These are phyloP conservation scores for Erynnis tages DNA, from an alignment of 2,888 invertebrate genomes.

Conservation along the genomic window DNA sequence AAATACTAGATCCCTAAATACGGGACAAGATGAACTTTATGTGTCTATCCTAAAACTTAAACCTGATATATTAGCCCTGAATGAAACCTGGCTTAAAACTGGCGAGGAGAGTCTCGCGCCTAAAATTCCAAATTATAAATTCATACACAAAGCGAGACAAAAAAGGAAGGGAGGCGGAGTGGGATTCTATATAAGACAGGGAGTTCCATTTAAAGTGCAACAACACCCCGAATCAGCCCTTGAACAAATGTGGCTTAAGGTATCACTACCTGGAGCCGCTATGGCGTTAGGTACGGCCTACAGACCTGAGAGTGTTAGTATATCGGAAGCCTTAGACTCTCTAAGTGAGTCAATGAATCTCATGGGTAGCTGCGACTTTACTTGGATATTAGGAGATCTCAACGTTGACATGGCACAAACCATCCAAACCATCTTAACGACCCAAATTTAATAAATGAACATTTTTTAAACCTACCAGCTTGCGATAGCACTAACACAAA, in stretches of 20 bases:
- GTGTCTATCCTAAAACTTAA: not conserved
- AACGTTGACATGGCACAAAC: not conserved
- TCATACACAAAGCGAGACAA: not conserved
- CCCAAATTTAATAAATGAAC: not conserved
- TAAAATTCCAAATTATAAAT: not conserved
- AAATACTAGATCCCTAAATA: slow-evolving; percentile 2
- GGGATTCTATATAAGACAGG: slow-evolving; percentile 5
- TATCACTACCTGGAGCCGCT: not conserved
- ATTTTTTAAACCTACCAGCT: not conserved
- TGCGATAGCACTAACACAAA: too few species aligned
- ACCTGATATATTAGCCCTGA: slow-evolving; percentile 6
- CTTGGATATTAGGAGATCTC: not conserved
- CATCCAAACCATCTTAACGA: not conserved
- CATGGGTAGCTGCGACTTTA: not conserved
- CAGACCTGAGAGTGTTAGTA: slow-evolving; percentile 12
- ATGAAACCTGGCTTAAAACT: slow-evolving; percentile 17
- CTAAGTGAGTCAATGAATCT: slow-evolving; percentile 7
- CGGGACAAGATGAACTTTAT: not conserved
- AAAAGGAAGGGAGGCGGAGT: slow-evolving; percentile 9
- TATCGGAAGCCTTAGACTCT: slow-evolving; percentile 4
- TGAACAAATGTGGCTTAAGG: slow-evolving; percentile 13
- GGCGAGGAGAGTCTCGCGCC: slow-evolving; percentile 5
- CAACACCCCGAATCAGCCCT: too few species aligned
- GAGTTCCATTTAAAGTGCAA: not conserved
- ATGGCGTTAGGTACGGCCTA: slow-evolving; percentile 17